These are phyloP conservation scores for Petroica traversi DNA, from an alignment of 2,113 vertebrate genomes.

Conservation along the genomic window DNA sequence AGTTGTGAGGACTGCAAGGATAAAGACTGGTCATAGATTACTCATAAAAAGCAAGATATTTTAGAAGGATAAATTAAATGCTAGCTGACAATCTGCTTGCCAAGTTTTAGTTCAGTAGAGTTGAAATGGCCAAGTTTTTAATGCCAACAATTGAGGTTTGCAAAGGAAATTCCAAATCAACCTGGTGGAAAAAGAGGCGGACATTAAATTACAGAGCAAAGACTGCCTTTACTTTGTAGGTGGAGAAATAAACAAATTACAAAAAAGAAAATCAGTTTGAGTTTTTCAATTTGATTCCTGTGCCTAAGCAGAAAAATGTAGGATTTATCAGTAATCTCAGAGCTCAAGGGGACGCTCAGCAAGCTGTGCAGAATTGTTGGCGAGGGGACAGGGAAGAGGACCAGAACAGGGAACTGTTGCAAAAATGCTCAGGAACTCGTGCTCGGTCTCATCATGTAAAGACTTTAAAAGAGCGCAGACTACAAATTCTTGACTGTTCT, in stretches of 20 bases:
- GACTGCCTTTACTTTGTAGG: background rate
- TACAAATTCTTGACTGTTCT: background rate
- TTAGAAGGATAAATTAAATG: conserved; percentile 30
- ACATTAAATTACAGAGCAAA: conserved; percentile 30
- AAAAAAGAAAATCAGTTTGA: background rate
- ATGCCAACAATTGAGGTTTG: conserved; percentile 44
- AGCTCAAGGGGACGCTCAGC: background rate
- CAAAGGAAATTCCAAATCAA: conserved; percentile 48
- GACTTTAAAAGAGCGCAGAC: background rate
- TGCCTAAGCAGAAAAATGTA: background rate
- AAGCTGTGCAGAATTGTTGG: background rate
- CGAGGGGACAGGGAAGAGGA: background rate
- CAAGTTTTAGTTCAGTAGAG: conserved; percentile 13
- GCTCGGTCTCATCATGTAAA: background rate
- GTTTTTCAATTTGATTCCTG: background rate
- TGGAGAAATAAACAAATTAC: background rate
- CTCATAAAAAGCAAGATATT: conserved; percentile 18
- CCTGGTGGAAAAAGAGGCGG: background rate
- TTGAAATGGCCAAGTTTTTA: conserved; percentile 9
- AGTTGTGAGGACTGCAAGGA: background rate
- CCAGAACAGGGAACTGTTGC: background rate
- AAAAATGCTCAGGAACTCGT: conserved; percentile 1
- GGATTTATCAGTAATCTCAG: background rate
- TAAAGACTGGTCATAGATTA: conserved; percentile 4
- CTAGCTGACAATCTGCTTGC: conserved; percentile 31